Percentiles rank a stretch among this genome's conserved stretches.
Conservation (phyloP, 2,888 invertebrate species). For the Therioaphis trifolii region DNA sequence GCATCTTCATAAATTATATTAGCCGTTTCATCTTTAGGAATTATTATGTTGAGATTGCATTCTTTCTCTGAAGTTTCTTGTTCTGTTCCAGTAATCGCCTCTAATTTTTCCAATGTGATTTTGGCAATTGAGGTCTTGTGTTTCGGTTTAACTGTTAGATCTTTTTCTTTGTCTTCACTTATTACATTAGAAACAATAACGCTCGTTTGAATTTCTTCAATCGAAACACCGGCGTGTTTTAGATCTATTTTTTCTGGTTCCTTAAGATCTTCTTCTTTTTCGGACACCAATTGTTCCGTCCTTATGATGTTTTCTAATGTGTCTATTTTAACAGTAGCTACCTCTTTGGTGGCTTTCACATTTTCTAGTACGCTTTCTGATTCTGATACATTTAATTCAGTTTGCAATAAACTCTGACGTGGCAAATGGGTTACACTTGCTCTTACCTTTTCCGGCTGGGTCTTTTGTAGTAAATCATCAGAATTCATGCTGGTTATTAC, state of each 20-base stretch:
- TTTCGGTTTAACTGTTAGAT: conserved; percentile 68
- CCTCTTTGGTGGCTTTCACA: conserved; percentile 64
- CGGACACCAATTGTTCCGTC: conserved; percentile 70
- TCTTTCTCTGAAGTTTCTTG: conserved; percentile 34
- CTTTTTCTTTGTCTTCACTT: conserved; percentile 73
- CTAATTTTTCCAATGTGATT: neutral
- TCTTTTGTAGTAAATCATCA: conserved; percentile 67
- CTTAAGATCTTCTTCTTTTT: conserved; percentile 68
- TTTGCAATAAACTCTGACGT: conserved; percentile 69
- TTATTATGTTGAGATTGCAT: neutral
- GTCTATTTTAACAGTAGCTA: conserved; percentile 67
- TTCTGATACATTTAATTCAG: conserved; percentile 66
- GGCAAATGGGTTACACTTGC: conserved; percentile 66
- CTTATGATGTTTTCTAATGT: conserved; percentile 72
- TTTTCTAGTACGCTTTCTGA: conserved; percentile 66
- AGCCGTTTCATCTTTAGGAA: conserved; percentile 34
- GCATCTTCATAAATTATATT: conserved; percentile 61
- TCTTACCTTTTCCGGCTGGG: conserved; percentile 67
- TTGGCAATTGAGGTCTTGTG: conserved; percentile 66
- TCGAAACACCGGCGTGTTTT: conserved; percentile 69
- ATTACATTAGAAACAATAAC: conserved; percentile 69
- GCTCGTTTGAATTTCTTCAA: conserved; percentile 69
- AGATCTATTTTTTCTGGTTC: conserved; percentile 68
- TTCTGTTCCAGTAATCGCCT: neutral
- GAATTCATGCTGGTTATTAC: conserved; percentile 66